These are phyloP conservation scores for Microcebus tavaratra DNA, from an alignment of 2,113 vertebrate species.

Conservation along the genomic window DNA sequence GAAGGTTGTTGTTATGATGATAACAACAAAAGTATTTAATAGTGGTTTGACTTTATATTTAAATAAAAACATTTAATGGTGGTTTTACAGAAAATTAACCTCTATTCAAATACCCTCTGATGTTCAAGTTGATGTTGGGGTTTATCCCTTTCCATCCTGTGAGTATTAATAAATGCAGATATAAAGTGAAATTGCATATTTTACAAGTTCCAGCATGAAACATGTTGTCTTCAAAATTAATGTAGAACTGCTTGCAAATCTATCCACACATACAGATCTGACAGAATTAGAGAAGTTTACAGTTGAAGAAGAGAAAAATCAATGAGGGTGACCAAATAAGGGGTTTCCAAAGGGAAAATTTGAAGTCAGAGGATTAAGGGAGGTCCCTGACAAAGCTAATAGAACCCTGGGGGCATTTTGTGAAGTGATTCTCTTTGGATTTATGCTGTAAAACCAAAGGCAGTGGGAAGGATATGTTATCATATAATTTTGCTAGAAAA, in stretches of 20 bases:
- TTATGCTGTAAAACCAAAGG: neutral
- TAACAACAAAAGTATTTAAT: neutral
- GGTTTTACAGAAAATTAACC: neutral
- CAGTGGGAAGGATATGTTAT: neutral
- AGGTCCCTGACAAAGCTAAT: neutral
- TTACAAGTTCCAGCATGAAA: neutral
- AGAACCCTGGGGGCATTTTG: neutral
- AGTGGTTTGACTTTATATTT: neutral
- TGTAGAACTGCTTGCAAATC: neutral
- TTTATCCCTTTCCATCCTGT: neutral
- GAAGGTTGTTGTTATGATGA: neutral
- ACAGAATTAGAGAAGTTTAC: neutral
- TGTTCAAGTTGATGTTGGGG: neutral
- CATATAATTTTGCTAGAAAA: neutral
- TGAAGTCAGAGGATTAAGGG: neutral
- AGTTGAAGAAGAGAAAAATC: neutral
- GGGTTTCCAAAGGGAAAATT: neutral
- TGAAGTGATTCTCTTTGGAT: neutral
- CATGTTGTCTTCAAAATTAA: neutral
- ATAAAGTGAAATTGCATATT: neutral
- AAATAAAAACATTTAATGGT: neutral
- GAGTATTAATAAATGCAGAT: neutral
- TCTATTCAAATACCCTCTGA: neutral
- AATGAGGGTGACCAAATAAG: neutral
- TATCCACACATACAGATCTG: neutral